phyloP scores from a whole-genome alignment of 2,888 invertebrate species.

The Matsumyia berberina region DNA sequence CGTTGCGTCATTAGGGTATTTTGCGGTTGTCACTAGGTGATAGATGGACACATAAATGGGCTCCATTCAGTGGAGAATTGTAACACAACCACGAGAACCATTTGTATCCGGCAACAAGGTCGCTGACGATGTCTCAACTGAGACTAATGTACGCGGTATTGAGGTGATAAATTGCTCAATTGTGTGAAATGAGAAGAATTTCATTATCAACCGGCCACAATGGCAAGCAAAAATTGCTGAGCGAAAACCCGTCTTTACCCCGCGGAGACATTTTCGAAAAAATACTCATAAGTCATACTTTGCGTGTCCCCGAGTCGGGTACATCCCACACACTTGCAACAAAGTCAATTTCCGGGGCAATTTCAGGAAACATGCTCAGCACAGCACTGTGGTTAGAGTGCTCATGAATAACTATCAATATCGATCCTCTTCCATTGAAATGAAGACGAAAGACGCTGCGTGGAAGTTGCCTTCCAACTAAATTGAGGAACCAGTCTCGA shows the following conservation, averaged over 20 bases:
- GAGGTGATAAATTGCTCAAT: conserved; percentile 5
- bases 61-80: conserved; percentile 35
- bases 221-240: background rate
- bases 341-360: background rate
- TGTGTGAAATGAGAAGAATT: conserved; percentile 1
- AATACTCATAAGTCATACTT: too few species aligned
- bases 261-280: background rate
- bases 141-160: conserved; percentile 11
- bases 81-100: conserved; percentile 38
- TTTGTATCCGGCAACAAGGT: conserved; percentile 51
- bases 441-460: background rate
- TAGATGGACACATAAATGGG: conserved; percentile 45
- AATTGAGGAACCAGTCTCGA: background rate
- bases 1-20: conserved; percentile 32
- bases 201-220: background rate
- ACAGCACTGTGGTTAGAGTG: background rate
- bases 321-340: background rate
- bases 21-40: conserved; percentile 26
- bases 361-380: background rate
- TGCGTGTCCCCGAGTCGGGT: too few species aligned
- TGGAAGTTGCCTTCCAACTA: background rate
- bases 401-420: background rate
- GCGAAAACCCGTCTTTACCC: background rate
- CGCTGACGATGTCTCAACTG: background rate
- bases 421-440: conserved; percentile 4